These are phyloP conservation scores for Philopedon plagiatum DNA, from an alignment of 2,888 invertebrate genomes.

Conservation along the genomic window DNA sequence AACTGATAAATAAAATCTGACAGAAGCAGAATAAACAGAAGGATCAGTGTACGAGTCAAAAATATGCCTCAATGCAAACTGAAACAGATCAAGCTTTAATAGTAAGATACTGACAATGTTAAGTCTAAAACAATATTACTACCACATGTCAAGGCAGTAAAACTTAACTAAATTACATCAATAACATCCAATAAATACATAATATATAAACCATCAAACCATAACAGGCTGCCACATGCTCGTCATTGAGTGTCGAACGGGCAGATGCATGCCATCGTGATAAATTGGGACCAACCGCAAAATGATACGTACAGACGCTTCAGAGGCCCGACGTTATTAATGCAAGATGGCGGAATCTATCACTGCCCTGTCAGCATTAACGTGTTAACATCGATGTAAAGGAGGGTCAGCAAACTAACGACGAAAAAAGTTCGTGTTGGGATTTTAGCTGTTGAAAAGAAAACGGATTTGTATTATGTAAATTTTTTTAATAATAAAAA, in stretches of 20 bases:
- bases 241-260: conserved; percentile 20
- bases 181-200: conserved; percentile 8
- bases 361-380: conserved; percentile 33
- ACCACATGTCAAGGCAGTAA: not conserved
- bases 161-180: not conserved
- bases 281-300: conserved; percentile 35
- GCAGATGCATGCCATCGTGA: conserved; percentile 27
- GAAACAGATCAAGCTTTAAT: too few species aligned
- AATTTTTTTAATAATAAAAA: too few species aligned
- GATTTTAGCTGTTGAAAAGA: too few species aligned
- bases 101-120: too few species aligned
- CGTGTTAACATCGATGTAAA: conserved; percentile 34
- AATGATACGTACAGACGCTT: conserved; percentile 31
- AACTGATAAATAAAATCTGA: too few species aligned
- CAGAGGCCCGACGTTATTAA: conserved; percentile 32
- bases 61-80: too few species aligned
- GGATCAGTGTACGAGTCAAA: too few species aligned
- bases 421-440: not conserved
- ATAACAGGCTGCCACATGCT: conserved; percentile 7
- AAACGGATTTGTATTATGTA: too few species aligned
- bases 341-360: conserved; percentile 46
- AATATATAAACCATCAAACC: conserved; percentile 11
- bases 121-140: too few species aligned
- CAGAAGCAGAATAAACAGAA: too few species aligned
- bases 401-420: conserved; percentile 10